phyloP scores from a whole-genome alignment of 2,888 invertebrate genomes.

The Ochropleura leucogaster region DNA sequence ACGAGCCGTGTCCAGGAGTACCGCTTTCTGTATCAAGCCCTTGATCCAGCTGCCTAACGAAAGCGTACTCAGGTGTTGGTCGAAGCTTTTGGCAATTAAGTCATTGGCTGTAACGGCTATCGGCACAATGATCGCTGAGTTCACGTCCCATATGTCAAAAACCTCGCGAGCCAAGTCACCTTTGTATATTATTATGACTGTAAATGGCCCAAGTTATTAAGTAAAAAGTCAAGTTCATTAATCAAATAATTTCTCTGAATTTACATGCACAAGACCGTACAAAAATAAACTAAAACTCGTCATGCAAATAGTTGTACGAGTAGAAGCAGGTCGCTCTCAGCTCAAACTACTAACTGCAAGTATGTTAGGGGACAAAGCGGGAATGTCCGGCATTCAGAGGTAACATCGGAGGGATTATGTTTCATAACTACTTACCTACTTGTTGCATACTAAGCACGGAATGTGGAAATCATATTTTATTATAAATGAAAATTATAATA shows the following conservation, averaged over 20 bases:
- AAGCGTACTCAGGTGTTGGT: no score
- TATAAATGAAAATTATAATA: no score
- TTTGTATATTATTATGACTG: not conserved
- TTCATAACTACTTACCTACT: conserved; percentile 3
- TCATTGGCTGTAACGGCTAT: no score
- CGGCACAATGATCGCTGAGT: no score
- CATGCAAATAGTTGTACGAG: conserved; percentile 36
- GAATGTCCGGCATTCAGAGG: conserved; percentile 32
- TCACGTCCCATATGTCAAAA: no score
- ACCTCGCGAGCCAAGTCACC: no score
- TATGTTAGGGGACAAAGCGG: conserved; percentile 40
- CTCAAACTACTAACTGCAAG: conserved; percentile 20
- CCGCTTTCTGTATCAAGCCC: not conserved
- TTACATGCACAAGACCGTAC: not conserved
- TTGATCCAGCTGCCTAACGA: no score
- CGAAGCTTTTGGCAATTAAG: no score
- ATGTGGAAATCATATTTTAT: not conserved
- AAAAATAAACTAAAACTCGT: conserved; percentile 1
- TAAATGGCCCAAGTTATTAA: not conserved
- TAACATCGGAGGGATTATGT: not conserved
- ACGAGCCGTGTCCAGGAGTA: no score
- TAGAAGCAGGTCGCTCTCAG: conserved; percentile 16
- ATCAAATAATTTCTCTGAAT: not conserved
- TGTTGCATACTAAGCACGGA: conserved; percentile 13
- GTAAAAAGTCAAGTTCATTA: not conserved